Percentiles rank a stretch among this genome's conserved stretches.
Evolutionary conservation across 1,140 invertebrate species (phyloP).

Genomic region (Oscheius sp.): DNA sequence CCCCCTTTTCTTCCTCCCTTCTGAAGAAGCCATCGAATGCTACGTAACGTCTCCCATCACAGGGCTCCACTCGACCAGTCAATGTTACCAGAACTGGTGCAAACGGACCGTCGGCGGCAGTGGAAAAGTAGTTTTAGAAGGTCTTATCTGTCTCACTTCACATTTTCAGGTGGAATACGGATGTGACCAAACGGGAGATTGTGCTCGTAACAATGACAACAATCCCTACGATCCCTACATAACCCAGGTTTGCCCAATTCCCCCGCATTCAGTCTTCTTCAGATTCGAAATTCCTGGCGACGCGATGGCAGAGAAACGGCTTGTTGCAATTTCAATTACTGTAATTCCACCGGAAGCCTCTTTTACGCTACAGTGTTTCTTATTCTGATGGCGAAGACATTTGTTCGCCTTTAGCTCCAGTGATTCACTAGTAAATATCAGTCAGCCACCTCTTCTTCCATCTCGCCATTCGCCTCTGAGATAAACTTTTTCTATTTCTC

Average conservation of each 20-base stretch:
- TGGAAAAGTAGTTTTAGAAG: neutral
- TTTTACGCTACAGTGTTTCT: too few relatives aligned
- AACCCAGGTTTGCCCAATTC: neutral
- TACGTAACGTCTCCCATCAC: neutral
- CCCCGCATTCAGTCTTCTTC: neutral
- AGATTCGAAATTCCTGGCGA: slow-evolving; percentile 4
- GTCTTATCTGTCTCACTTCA: neutral
- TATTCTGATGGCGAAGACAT: too few relatives aligned
- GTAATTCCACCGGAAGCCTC: neutral
- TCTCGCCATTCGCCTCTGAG: neutral
- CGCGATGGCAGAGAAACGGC: neutral
- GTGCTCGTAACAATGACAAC: neutral
- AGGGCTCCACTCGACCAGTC: neutral
- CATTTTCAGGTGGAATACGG: neutral
- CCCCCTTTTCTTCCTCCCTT: neutral
- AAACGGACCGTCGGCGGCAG: neutral
- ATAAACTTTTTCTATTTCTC: too few relatives aligned
- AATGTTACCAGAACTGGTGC: neutral
- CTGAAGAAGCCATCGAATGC: neutral
- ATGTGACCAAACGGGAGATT: neutral
- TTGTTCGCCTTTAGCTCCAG: too few relatives aligned
- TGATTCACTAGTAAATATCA: too few relatives aligned
- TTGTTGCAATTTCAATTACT: neutral
- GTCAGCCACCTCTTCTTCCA: slow-evolving; percentile 5
- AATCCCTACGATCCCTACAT: neutral